Percentiles rank a stretch among this genome's conserved stretches.
Conservation (phyloP, 2,113 vertebrate genomes). For the Cochlearius cochlearius region DNA sequence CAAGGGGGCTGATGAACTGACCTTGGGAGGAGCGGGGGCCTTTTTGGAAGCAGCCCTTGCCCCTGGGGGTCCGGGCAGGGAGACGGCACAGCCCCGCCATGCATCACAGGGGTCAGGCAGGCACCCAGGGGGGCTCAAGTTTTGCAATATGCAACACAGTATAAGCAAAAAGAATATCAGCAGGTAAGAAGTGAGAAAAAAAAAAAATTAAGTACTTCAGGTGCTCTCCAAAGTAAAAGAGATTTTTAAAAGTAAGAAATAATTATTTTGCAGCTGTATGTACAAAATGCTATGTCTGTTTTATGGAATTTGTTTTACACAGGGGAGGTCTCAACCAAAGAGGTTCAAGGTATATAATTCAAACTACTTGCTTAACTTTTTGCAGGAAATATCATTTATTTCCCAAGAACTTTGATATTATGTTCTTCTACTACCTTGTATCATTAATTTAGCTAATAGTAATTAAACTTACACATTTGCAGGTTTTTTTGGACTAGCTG, state of each 20-base stretch:
- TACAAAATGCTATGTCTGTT: not conserved
- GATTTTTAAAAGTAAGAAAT: not conserved
- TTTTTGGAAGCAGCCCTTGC: not conserved
- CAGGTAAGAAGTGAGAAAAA: not conserved
- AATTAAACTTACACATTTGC: not conserved
- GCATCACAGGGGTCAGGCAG: too few relatives aligned
- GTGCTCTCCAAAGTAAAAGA: not conserved
- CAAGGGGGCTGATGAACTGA: not conserved
- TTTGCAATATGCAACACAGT: not conserved
- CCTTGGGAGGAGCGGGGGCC: not conserved
- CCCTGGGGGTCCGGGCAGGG: not conserved
- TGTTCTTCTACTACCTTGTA: not conserved
- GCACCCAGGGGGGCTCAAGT: not conserved
- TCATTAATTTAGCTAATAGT: not conserved
- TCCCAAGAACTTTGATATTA: not conserved
- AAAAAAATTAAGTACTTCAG: not conserved
- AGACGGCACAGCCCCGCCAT: accelerated
- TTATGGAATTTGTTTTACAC: not conserved
- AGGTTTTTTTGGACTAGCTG: not conserved
- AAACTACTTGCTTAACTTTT: not conserved
- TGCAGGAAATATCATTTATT: not conserved
- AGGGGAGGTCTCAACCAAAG: not conserved
- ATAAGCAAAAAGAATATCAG: not conserved
- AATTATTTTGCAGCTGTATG: not conserved
- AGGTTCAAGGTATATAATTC: not conserved